Evolutionary conservation across 2,888 invertebrate genomes (phyloP), one percentile per base, ranked within the genome.

Genomic region (Teinopalpus imperialis): DNA sequence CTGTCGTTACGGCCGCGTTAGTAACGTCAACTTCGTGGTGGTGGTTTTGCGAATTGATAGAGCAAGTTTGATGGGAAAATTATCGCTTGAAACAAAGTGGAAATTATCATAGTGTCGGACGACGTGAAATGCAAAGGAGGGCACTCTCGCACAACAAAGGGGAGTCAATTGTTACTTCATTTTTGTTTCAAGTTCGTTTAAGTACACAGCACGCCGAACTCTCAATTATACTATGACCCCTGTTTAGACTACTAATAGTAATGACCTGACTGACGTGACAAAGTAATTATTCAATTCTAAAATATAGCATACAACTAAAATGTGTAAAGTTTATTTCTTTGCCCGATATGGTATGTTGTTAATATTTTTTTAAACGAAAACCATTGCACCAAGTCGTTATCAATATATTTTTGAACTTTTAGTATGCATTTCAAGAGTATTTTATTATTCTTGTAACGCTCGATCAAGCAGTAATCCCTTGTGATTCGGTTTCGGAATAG

Each of bases 51-150:
- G 56, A 73, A 66, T 69, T 68, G 70, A 74, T 64, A 63, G 68
- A 69, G 63, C 61, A 54, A 64, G 67, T 69, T 67, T 58, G 64
- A 59, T 65, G 68, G 74, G 66, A 69, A 60, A 69, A 61, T 58
- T 67, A 57, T 59, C 58, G 63, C 68, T 61, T 59, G 60, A 55
- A 62, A 69, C 65, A 61, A 63, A 67, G 63, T 69, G 69, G 74
- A 68, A 70, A 65, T 52, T 62, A 63, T 54, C 56, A 69, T 67
- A 71, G 76, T 74, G 79, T 63, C 63, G 61, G 69, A 63, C 69
- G 56, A 72, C 81, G 85, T 86, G 87, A 86, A 78, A 88, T 88
- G 85, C 87, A 87, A 85, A 88, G 87, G 74, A 86, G 81, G 70
- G 77, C 80, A 74, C 75, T 77, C 79, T 79, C 83, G 68, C 80